Conservation (phyloP, 92 coral and sea anemone species). For the Porites rus region DNA sequence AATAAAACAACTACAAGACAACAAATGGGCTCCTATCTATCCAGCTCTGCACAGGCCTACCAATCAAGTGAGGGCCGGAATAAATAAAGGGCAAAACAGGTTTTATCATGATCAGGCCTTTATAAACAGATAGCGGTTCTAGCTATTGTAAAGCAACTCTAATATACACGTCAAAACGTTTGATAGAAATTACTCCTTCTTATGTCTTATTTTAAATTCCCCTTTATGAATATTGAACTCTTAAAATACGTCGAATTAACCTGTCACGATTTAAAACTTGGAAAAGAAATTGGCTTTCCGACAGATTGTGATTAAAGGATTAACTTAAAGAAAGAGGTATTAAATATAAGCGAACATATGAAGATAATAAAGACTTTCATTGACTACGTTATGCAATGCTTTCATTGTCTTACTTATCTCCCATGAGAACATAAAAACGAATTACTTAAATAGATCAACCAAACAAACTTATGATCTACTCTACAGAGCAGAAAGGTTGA, state of each 20-base stretch:
- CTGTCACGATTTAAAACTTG: background rate
- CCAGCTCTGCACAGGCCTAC: no score
- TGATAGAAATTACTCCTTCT: no score
- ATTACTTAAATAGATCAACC: background rate
- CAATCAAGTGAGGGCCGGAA: no score
- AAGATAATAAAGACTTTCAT: background rate
- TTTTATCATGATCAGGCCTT: no score
- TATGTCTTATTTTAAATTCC: no score
- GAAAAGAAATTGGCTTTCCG: background rate
- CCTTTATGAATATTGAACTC: background rate
- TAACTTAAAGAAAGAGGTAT: background rate
- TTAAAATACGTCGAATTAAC: background rate
- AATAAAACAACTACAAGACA: no score
- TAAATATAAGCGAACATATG: background rate
- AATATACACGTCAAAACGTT: no score
- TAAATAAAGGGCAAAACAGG: no score
- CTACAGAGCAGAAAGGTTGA: background rate
- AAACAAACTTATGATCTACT: background rate
- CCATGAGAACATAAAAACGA: background rate
- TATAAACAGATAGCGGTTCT: no score
- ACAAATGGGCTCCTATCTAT: no score
- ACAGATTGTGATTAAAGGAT: background rate
- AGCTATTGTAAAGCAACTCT: no score
- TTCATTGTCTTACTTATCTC: background rate
- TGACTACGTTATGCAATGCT: background rate